Evolutionary conservation across 2,888 invertebrate species (phyloP), one percentile per base, ranked within the genome.

Genomic region (Idaea aversata): DNA sequence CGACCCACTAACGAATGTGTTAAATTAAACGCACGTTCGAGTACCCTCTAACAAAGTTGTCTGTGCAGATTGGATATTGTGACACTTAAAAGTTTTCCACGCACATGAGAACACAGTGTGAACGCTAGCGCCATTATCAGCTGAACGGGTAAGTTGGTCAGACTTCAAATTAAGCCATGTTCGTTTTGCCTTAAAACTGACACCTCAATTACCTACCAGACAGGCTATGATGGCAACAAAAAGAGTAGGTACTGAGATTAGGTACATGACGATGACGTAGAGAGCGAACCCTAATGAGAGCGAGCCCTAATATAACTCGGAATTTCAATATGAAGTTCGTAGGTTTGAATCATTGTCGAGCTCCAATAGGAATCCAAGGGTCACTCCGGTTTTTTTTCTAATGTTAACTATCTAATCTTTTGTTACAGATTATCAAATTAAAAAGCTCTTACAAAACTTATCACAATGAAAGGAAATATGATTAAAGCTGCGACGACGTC

Each of bases 1-100:
- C 78, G 74, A 71, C 70, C 79, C 72, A 77, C 75, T 79, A 79
- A 72, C 74, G 71, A 78, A 79, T 82, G 75, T 74, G 79, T 79
- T 82, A 83, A 83, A 87, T 85, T 85, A 79, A 77, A 84, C 73
- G 76, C 77, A 74, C 68, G 65, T 74, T 62, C 64, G 61, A 64
- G 67, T 67, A 57, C 64, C 47, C 47, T 47, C 47, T 13, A 47
- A 47, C 47, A 5, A 47, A 47, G 4, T 47, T 47, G 10, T 47
- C 47, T 47, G 47, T 47, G 47, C 47, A 47, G 47, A 47, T 47
- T 7, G 47, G 13, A 13, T 47, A 6, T 47, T 47, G 47, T 13
- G 47, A 0, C 10, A 47, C 10, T 47, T 47, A 10, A 4, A 47
- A 47, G 13, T 25, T 25, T 25, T 25, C 25, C 3, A 25, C 25